Evolutionary conservation across 2,113 vertebrate genomes (phyloP).

Genomic region (Pampusana beccarii): DNA sequence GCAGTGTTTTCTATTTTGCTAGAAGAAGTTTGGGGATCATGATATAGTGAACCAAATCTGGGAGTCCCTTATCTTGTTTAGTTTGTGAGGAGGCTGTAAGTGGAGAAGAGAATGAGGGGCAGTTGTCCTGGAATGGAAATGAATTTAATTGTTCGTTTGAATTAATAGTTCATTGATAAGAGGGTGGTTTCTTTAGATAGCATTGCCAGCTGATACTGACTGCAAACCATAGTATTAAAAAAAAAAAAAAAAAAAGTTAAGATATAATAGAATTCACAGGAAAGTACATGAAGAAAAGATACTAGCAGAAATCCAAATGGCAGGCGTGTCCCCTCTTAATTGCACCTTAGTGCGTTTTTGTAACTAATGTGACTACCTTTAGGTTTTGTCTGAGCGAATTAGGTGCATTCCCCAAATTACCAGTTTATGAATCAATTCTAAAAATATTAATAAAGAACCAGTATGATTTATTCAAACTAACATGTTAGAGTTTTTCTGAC

Average conservation of each 20-base stretch:
- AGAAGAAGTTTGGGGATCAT: background rate
- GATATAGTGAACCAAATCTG: background rate
- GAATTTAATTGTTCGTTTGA: background rate
- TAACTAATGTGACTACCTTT: background rate
- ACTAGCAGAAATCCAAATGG: background rate
- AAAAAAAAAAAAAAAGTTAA: background rate
- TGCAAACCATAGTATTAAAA: background rate
- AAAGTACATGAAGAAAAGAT: background rate
- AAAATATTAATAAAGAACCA: background rate
- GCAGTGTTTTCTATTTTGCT: background rate
- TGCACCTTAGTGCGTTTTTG: background rate
- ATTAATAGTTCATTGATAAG: background rate
- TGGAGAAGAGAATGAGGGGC: background rate
- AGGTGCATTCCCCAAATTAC: background rate
- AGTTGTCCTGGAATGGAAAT: background rate
- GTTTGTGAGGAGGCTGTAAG: background rate
- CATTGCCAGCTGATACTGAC: background rate
- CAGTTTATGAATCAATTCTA: background rate
- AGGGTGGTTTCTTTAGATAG: background rate
- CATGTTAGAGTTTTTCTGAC: background rate
- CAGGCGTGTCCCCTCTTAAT: background rate
- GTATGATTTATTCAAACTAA: background rate
- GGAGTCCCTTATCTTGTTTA: background rate
- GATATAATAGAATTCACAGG: background rate
- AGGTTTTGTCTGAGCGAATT: background rate